Base-by-base conservation (phyloP, 1,140 invertebrate species). In the Aethina tumida region DNA sequence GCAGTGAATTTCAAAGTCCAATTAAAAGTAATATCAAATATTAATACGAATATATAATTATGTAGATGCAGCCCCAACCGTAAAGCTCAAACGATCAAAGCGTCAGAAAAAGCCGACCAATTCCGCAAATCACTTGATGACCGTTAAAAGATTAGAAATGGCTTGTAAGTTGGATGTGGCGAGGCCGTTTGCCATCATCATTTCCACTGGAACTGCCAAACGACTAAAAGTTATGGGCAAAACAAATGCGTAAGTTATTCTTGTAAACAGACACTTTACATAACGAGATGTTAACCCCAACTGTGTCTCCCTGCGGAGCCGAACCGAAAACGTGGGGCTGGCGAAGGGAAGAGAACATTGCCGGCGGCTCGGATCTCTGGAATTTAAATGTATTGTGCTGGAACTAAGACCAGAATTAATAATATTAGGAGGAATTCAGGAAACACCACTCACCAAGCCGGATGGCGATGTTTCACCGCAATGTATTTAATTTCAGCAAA, bases 261-360 rank as follows among this genome's bases (percentile, higher is more conserved):
- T 44, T 47, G 52, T 56, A 56, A 58, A 58, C 56, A 56, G 46
- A 55, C 56, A 58, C 56, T 58, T 56, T 56, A 56, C 52, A 56
- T 58, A 58, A 58, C 56, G 54, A 58, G 56, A 56, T 56, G 49
- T 52, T 54, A 53, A 56, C 49, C 51, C 45, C 45, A 40, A 48
- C 45, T 43, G 38, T 36, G 43, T 34, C 43, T 48, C 45, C 29
- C 40, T 24, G 24, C 28, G 34, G 17, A 19, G 33, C 40, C 40
- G 14, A 7, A 17, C 26, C 22, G n/a, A n/a, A n/a, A n/a, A n/a
- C n/a, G n/a, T n/a, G n/a, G n/a, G n/a, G n/a, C n/a, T n/a, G n/a
- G n/a, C n/a, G n/a, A n/a, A n/a, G n/a, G n/a, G n/a, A n/a, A n/a
- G n/a, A n/a, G n/a, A n/a, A n/a, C n/a, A n/a, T n/a, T n/a, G n/a